Evolutionary conservation across 2,888 invertebrate species (phyloP), one percentile per base, ranked within the genome.

Genomic region (Lasioglossum figueresi): DNA sequence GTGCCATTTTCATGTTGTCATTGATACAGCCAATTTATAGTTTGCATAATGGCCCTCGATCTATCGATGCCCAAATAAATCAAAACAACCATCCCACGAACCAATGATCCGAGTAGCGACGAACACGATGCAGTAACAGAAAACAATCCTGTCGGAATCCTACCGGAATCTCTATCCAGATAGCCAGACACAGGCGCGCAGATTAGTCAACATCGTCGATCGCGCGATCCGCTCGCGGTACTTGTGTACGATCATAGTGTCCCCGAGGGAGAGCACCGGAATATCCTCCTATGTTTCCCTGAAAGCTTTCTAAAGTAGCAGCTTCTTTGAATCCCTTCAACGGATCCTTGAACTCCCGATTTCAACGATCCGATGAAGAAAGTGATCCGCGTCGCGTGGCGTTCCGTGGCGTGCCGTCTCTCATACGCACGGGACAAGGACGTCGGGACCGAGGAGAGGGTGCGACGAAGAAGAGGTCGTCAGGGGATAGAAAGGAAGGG

Each of bases 291-390:
- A 66, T 70, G 79, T 79, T 76, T 74, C 68, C 77, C 37, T 87
- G 81, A 87, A 87, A 87, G 87, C 83, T 87, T 87, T 87, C 79
- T 76, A 81, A 79, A 81, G 81, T 87, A 87, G 52, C 81, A 77
- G 79, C 77, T 77, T 82, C 86, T 79, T 76, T 77, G 73, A 70
- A 80, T 77, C 77, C 79, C 77, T 72, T 78, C 75, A 66, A 48
- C 40, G 80, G 40, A 86, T 86, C 79, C 68, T 43, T 72, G 75
- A 82, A 82, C 86, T 82, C 43, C 66, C 86, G 82, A 86, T 86
- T 80, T 75, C 79, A 56, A 40, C 85, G 77, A 80, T 85, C 73
- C 74, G 70, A 52, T 45, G 82, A 76, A 10, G 72, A 72, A 68
- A 48, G 31, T 34, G 76, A 85, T 82, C 86, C 48, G 43, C 40